phyloP scores from a whole-genome alignment of 2,113 vertebrate genomes.

The Burhinus bistriatus region DNA sequence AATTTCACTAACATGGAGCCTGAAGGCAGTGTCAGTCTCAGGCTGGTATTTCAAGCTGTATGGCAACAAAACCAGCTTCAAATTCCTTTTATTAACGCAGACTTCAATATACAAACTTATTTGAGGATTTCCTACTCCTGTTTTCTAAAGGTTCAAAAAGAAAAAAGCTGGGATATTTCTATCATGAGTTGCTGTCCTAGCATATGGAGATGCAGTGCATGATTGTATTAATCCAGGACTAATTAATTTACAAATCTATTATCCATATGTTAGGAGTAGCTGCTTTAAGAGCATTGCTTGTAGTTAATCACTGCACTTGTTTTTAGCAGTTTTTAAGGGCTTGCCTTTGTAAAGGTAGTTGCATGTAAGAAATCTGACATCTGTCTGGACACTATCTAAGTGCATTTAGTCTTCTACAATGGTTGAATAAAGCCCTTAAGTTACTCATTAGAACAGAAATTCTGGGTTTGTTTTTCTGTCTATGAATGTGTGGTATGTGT shows the following conservation, averaged over 20 bases:
- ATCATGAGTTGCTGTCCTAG: background rate
- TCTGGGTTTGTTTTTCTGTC: constrained; percentile 45
- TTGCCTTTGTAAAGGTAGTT: constrained; percentile 32
- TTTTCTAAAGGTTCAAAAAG: background rate
- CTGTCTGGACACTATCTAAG: constrained; percentile 8
- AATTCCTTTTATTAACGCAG: background rate
- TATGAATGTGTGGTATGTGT: constrained; percentile 42
- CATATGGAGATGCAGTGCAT: constrained; percentile 26
- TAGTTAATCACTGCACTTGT: constrained; percentile 27
- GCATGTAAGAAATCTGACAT: background rate
- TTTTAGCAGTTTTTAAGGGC: constrained; percentile 29
- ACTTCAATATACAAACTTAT: background rate
- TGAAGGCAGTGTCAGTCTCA: background rate
- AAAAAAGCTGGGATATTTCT: background rate
- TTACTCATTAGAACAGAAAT: constrained; percentile 42
- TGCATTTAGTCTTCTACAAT: background rate
- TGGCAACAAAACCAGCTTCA: background rate
- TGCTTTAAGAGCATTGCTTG: constrained; percentile 28
- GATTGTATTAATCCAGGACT: constrained; percentile 33
- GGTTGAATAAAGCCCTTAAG: background rate
- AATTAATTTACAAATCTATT: constrained; percentile 44
- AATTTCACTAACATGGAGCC: background rate
- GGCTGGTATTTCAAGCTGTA: background rate
- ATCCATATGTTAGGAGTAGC: constrained; percentile 25
- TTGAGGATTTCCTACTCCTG: background rate